Percentiles rank a stretch among this genome's conserved stretches.
Conservation (phyloP, 2,113 vertebrate species). For the Urocolius indicus region DNA sequence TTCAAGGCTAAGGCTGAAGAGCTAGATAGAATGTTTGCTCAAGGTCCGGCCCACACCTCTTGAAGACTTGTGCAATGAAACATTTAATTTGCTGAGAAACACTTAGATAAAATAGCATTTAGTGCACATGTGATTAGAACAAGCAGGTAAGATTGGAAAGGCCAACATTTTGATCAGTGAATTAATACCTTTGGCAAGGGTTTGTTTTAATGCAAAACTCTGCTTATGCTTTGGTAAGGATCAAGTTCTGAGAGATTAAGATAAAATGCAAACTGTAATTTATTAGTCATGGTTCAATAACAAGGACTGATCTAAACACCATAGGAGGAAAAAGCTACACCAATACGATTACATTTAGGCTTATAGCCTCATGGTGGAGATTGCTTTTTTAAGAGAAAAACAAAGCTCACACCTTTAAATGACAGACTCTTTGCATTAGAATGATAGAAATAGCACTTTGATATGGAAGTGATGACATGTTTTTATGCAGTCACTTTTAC, state of each 20-base stretch:
- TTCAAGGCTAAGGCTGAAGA: neutral
- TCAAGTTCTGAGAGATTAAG: neutral
- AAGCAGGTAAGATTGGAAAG: neutral
- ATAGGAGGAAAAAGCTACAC: neutral
- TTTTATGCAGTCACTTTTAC: neutral
- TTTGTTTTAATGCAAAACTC: constrained; percentile 31
- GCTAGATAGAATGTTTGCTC: neutral
- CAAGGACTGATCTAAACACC: neutral
- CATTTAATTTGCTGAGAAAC: neutral
- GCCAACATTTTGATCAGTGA: neutral
- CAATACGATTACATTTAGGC: neutral
- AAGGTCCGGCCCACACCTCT: neutral
- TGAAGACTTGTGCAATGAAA: neutral
- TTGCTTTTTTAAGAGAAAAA: neutral
- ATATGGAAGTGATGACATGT: neutral
- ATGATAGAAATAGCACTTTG: neutral
- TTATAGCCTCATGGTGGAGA: neutral
- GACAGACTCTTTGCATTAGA: neutral
- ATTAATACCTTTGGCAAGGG: neutral
- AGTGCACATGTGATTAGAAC: neutral
- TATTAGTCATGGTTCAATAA: neutral
- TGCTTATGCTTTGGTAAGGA: neutral
- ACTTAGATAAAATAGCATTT: neutral
- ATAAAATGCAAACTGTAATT: neutral
- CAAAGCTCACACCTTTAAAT: neutral